phyloP scores from a whole-genome alignment of 2,888 invertebrate species.

The Aelia acuminata region DNA sequence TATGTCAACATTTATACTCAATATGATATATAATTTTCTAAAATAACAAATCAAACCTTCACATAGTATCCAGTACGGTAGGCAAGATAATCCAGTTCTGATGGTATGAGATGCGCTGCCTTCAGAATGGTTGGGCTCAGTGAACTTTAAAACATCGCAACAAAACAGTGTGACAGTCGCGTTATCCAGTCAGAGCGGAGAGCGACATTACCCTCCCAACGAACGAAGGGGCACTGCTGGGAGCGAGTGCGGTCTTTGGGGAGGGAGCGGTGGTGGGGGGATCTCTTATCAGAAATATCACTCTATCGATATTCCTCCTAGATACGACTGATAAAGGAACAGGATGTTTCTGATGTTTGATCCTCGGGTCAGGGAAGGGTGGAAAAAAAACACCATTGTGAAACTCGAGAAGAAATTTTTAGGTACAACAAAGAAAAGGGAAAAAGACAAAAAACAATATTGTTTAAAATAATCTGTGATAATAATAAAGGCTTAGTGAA shows the following conservation, averaged over 20 bases:
- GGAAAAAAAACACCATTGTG: too few species aligned
- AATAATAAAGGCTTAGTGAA: too few species aligned
- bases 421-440: too few species aligned
- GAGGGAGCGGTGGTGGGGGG: neutral
- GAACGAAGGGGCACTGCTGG: constrained; percentile 2
- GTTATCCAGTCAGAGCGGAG: neutral
- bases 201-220: neutral
- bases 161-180: neutral
- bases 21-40: neutral
- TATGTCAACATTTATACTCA: too few species aligned
- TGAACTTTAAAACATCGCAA: neutral
- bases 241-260: constrained; percentile 7
- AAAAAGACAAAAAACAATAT: too few species aligned
- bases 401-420: too few species aligned
- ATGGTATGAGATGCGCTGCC: too few species aligned
- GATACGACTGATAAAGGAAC: neutral
- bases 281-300: constrained; percentile 10
- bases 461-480: too few species aligned
- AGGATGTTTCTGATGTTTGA: neutral
- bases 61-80: constrained; percentile 34
- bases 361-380: too few species aligned
- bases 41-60: constrained; percentile 32
- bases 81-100: neutral
- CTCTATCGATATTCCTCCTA: neutral
- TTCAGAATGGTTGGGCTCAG: neutral